Evolutionary conservation across 2,797 vertebrate genomes (phyloP), one percentile per base, ranked within the genome.

Genomic region (Schizopygopsis pylzovi): DNA sequence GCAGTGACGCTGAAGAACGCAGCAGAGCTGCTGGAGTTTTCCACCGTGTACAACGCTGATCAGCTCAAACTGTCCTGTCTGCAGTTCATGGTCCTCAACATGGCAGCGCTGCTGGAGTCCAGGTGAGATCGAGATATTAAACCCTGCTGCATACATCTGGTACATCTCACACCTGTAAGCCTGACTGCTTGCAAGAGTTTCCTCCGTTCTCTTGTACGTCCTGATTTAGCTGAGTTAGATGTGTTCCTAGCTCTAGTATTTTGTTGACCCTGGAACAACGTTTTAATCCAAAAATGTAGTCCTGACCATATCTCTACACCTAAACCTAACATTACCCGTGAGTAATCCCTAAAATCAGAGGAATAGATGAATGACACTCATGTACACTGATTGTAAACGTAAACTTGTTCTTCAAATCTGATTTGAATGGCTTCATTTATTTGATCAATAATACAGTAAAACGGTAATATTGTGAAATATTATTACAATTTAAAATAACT

Each of bases 1-100:
- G 25, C 92, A 99, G 98, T 99, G 92, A 98, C 97, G 16, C 94
- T 99, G 87, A 99, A 98, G 94, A 99, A 99, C 25, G 96, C 96
- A 75, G 95, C 97, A 0, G 97, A 98, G 92, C 93, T 99, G 61
- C 91, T 99, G 94, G 98, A 99, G 91, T 99, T 99, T 92, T 93
- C 98, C 54, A 92, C 95, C 11, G 93, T 97, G 92, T 99, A 98
- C 93, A 98, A 96, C 12, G 98, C 98, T 65, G 96, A 97, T 47
- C 98, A 99, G 87, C 93, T 99, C 22, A 99, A 98, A 91, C 94
- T 97, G 41, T 99, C 98, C 90, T 99, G 98, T 89, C 93, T 97
- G 85, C 98, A 99, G 91, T 99, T 99, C 92, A 97, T 99, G 45
- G 97, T 95, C 84, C 92, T 99, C 89, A 99, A 99, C 92, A 97